Percentiles rank a stretch among this genome's conserved stretches.
Conservation (phyloP, 1,140 invertebrate species). For the Scaptomyza graminum region DNA sequence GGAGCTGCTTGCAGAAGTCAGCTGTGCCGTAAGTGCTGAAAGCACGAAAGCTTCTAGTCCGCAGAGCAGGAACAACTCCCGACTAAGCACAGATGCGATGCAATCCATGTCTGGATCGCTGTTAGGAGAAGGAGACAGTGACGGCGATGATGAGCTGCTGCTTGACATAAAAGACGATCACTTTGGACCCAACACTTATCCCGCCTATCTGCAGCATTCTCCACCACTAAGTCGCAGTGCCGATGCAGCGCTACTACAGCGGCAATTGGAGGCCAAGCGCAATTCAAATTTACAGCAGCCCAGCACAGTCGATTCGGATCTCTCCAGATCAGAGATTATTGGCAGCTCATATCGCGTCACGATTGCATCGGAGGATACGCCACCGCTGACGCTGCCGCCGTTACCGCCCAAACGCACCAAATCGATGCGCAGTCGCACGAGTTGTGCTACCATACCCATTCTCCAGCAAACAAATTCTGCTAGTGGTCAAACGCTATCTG, state of each 20-base stretch:
- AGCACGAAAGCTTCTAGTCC: constrained; percentile 69
- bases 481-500: constrained; percentile 85
- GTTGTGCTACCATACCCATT: neutral
- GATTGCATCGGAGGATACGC: constrained; percentile 61
- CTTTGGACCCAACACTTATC: constrained; percentile 75
- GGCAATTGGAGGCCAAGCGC: constrained; percentile 11
- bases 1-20: constrained; percentile 35
- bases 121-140: constrained; percentile 5
- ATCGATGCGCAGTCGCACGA: constrained; percentile 54
- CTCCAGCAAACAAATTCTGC: neutral
- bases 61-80: constrained; percentile 59
- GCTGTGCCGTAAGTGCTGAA: constrained; percentile 26
- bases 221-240: constrained; percentile 68
- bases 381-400: constrained; percentile 62
- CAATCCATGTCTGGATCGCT: constrained; percentile 12
- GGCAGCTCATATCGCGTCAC: constrained; percentile 55
- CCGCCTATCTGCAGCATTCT: constrained; percentile 60
- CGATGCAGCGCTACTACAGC: constrained; percentile 61
- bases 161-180: constrained; percentile 83
- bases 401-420: constrained; percentile 77
- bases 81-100: constrained; percentile 42
- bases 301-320: constrained; percentile 9
- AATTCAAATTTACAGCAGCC: neutral
- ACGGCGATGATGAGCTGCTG: constrained; percentile 44
- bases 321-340: constrained; percentile 76